phyloP scores from a whole-genome alignment of 2,113 vertebrate genomes.

The Gymnorhina tibicen region DNA sequence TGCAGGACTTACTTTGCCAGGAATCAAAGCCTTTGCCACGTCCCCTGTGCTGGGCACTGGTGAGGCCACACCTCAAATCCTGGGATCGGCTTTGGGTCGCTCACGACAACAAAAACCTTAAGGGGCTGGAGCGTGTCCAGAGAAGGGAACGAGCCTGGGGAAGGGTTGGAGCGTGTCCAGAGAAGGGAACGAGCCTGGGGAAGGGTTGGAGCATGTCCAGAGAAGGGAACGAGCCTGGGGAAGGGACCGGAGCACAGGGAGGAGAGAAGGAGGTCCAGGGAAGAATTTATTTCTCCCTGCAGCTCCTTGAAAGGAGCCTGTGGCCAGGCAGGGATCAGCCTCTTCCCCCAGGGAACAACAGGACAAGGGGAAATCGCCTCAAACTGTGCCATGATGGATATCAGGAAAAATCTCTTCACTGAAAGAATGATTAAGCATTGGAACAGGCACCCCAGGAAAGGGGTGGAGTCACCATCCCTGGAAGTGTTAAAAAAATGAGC shows the following conservation, averaged over 20 bases:
- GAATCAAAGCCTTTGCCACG: background rate
- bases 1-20: background rate
- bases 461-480: background rate
- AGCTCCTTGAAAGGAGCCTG: background rate
- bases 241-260: background rate
- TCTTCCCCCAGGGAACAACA: background rate
- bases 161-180: background rate
- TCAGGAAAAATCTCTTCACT: background rate
- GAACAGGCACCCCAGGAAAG: background rate
- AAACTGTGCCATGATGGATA: too few species aligned
- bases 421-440: background rate
- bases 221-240: background rate
- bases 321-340: background rate
- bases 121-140: background rate
- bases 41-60: background rate
- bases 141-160: background rate
- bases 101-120: too few species aligned
- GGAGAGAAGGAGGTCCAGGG: background rate
- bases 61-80: background rate
- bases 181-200: background rate
- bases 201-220: background rate
- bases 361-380: background rate
- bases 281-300: background rate
- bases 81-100: background rate
- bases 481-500: background rate